Evolutionary conservation across 2,797 vertebrate species (phyloP).

Genomic region (Pseudochromis fuscus): DNA sequence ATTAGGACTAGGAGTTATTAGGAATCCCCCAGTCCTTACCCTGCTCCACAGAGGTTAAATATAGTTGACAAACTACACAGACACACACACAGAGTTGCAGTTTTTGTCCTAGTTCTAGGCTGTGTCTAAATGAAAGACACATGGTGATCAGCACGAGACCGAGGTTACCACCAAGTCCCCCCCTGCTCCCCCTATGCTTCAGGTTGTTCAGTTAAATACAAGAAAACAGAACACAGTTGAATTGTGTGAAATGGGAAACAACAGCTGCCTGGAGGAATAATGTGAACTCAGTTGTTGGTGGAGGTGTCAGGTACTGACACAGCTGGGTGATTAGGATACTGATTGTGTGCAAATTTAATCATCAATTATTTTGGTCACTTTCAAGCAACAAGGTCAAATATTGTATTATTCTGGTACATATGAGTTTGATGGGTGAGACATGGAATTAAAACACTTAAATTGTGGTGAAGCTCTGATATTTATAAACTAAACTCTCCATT

Average conservation of each 20-base stretch:
- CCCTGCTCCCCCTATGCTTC: neutral
- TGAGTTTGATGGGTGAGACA: too few species aligned
- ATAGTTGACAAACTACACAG: neutral
- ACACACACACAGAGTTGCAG: conserved; percentile 18
- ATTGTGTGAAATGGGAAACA: conserved; percentile 1
- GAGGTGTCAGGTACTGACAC: neutral
- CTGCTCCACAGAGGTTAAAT: neutral
- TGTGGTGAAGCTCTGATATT: neutral
- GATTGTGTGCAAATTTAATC: too few species aligned
- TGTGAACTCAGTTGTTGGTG: neutral
- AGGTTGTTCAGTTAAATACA: conserved; percentile 31
- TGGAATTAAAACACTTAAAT: neutral
- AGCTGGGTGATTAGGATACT: neutral
- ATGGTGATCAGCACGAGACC: conserved; percentile 48
- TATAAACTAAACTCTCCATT: neutral
- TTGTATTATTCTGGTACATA: neutral
- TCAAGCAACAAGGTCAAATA: neutral
- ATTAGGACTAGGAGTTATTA: neutral
- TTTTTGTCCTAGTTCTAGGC: conserved; percentile 41
- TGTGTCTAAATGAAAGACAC: conserved; percentile 62
- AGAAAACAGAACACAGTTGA: conserved; percentile 5
- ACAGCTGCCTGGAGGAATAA: neutral
- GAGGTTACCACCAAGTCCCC: conserved; percentile 1
- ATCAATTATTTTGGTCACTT: neutral
- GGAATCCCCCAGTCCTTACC: conserved; percentile 8